Conservation (phyloP, 1,140 invertebrate species). For the Drosophila nigrodunni region DNA sequence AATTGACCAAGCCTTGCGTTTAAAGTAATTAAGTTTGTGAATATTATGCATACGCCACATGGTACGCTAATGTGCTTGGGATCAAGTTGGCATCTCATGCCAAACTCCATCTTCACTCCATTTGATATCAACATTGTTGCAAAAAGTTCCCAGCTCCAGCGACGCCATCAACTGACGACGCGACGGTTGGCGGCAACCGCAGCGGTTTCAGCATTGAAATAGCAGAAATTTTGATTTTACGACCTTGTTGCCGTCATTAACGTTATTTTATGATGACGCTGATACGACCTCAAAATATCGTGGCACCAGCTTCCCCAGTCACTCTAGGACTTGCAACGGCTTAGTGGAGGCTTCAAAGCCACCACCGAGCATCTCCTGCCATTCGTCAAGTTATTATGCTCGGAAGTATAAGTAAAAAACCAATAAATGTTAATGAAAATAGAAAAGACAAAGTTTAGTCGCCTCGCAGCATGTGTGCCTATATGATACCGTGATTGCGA, state of each 20-base stretch:
- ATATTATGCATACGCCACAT: slow-evolving; percentile 68
- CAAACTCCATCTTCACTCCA: slow-evolving; percentile 7
- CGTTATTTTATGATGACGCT: slow-evolving; percentile 83
- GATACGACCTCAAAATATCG: slow-evolving; percentile 82
- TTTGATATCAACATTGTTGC: slow-evolving; percentile 37
- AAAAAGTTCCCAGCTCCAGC: slow-evolving; percentile 27
- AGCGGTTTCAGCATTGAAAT: slow-evolving; percentile 74
- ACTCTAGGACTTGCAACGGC: slow-evolving; percentile 56
- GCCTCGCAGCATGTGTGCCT: too few species aligned
- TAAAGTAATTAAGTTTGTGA: slow-evolving; percentile 74
- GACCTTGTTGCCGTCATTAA: slow-evolving; percentile 82
- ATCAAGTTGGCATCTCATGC: slow-evolving; percentile 25
- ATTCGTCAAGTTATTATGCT: slow-evolving; percentile 63
- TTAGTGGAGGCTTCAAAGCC: slow-evolving; percentile 7
- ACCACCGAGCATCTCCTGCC: neutral
- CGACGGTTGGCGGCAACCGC: slow-evolving; percentile 39
- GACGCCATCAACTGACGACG: slow-evolving; percentile 11
- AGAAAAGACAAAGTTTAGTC: slow-evolving; percentile 80
- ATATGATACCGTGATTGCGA: slow-evolving; percentile 10
- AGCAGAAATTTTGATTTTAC: slow-evolving; percentile 83
- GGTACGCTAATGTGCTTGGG: slow-evolving; percentile 46
- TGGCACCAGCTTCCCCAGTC: slow-evolving; percentile 36
- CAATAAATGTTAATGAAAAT: slow-evolving; percentile 84
- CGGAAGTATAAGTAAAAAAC: slow-evolving; percentile 79
- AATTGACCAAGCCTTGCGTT: slow-evolving; percentile 33